Conservation (phyloP, 2,888 invertebrate genomes). For the Flabesymbios commensalis region DNA sequence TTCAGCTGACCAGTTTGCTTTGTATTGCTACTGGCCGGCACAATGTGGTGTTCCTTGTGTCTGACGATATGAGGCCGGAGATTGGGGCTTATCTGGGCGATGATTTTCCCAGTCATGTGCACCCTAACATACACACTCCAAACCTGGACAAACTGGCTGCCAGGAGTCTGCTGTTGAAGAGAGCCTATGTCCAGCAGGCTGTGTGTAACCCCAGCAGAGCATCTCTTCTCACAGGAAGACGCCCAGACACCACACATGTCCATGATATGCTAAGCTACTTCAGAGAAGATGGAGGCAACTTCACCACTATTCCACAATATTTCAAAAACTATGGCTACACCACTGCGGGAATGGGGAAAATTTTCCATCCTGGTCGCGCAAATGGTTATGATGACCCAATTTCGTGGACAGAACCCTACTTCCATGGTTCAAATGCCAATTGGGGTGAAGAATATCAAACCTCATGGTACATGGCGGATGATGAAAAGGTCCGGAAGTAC, state of each 20-base stretch:
- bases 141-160: slow-evolving; percentile 35
- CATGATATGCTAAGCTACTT: slow-evolving; percentile 35
- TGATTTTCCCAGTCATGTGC: slow-evolving; percentile 34
- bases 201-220: slow-evolving; percentile 36
- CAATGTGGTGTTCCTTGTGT: slow-evolving; percentile 25
- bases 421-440: slow-evolving; percentile 19
- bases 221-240: slow-evolving; percentile 36
- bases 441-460: slow-evolving; percentile 20
- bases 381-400: slow-evolving; percentile 66
- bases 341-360: slow-evolving; percentile 11
- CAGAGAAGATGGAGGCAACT: slow-evolving; percentile 31
- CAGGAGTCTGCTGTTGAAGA: slow-evolving; percentile 32
- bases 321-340: slow-evolving; percentile 15
- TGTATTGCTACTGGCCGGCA: too few relatives aligned
- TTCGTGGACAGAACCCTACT: slow-evolving; percentile 39
- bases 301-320: slow-evolving; percentile 16
- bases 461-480: slow-evolving; percentile 40
- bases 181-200: slow-evolving; percentile 32
- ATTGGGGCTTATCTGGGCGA: slow-evolving; percentile 29
- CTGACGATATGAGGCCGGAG: slow-evolving; percentile 34
- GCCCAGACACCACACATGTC: slow-evolving; percentile 39
- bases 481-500: slow-evolving; percentile 16
- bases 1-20: too few relatives aligned
- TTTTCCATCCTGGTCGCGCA: slow-evolving; percentile 15
- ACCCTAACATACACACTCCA: slow-evolving; percentile 36